A percentile compares a stretch with the other conserved stretches of the same genome.
phyloP scores from a whole-genome alignment of 2,797 vertebrate genomes.

The Gouania willdenowi region DNA sequence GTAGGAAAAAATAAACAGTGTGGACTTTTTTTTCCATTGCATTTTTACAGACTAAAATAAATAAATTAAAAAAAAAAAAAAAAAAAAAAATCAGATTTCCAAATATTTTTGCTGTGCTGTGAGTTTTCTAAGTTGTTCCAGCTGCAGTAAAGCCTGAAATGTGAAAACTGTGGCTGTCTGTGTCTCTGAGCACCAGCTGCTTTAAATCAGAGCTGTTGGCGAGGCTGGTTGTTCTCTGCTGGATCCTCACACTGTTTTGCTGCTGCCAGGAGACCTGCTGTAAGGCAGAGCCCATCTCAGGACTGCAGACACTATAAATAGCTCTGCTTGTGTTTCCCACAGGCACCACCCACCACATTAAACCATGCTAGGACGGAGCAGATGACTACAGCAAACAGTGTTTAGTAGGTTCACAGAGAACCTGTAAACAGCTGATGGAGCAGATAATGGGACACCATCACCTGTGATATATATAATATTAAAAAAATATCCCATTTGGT shows the following conservation, averaged over 20 bases:
- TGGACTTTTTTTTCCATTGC: too few relatives aligned
- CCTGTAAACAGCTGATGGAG: neutral
- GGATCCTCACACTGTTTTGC: constrained; percentile 20
- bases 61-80: too few relatives aligned
- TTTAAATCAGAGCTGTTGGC: constrained; percentile 4
- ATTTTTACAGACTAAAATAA: too few relatives aligned
- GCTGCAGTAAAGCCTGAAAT: neutral
- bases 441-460: neutral
- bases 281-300: constrained; percentile 41
- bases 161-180: too few relatives aligned
- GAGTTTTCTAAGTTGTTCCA: too few relatives aligned
- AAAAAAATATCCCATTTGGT: too few relatives aligned
- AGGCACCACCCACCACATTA: constrained; percentile 52
- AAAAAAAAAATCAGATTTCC: too few relatives aligned
- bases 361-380: constrained; percentile 40
- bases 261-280: constrained; percentile 56
- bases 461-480: too few relatives aligned
- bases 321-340: constrained; percentile 34
- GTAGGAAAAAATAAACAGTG: too few relatives aligned
- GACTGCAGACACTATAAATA: constrained; percentile 73
- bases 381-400: constrained; percentile 34
- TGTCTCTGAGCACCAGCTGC: neutral
- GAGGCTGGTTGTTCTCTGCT: constrained; percentile 7
- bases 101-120: too few relatives aligned
- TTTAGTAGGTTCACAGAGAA: constrained; percentile 2